phyloP scores from a whole-genome alignment of 2,797 vertebrate genomes.

The Poecilia velifera region DNA sequence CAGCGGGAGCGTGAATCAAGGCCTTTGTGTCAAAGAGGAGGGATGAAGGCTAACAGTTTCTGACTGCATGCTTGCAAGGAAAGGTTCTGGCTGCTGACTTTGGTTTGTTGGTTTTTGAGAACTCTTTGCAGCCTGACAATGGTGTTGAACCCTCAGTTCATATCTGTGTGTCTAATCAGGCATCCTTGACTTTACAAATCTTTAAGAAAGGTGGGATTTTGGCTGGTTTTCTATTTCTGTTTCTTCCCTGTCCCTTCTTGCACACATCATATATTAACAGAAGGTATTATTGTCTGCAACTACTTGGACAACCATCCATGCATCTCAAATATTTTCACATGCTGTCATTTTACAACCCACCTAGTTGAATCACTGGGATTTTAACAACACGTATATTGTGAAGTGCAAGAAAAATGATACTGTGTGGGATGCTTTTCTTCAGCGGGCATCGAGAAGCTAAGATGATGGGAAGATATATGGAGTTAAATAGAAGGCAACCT shows the following conservation, averaged over 20 bases:
- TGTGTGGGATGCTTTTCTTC: not conserved
- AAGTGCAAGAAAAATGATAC: not conserved
- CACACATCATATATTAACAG: not conserved
- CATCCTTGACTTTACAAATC: slow-evolving; percentile 18
- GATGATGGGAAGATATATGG: not conserved
- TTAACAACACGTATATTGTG: not conserved
- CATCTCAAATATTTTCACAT: not conserved
- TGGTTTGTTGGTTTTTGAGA: slow-evolving; percentile 75
- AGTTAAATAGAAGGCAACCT: too few relatives aligned
- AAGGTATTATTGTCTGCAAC: not conserved
- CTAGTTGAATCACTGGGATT: not conserved
- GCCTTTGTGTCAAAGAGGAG: slow-evolving; percentile 77
- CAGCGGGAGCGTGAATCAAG: slow-evolving; percentile 88
- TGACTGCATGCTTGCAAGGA: slow-evolving; percentile 84
- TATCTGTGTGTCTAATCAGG: slow-evolving; percentile 81
- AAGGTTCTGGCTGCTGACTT: slow-evolving; percentile 87
- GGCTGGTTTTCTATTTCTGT: not conserved
- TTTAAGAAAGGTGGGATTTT: slow-evolving; percentile 2
- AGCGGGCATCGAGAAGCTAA: not conserved
- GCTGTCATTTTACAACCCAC: not conserved
- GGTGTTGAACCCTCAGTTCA: slow-evolving; percentile 86
- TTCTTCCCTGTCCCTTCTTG: not conserved
- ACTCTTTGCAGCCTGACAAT: slow-evolving; percentile 51
- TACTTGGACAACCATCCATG: not conserved
- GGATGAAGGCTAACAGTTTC: slow-evolving; percentile 61